Evolutionary conservation across 1,140 invertebrate species (phyloP).

Genomic region (Papilio polytes): DNA sequence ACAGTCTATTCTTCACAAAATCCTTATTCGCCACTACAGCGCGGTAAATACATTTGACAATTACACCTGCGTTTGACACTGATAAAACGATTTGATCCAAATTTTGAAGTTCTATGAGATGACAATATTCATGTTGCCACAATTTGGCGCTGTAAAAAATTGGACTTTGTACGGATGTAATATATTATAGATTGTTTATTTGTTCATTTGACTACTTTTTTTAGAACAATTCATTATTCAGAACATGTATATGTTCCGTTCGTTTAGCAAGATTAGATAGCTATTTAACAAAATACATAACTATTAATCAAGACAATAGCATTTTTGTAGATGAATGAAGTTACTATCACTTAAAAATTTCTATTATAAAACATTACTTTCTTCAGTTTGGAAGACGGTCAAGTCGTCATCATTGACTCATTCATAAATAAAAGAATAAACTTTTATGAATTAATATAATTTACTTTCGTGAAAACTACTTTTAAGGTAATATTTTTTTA

Average conservation of each 20-base stretch:
- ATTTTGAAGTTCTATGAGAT: not conserved
- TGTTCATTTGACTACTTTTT: not conserved
- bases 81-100: not conserved
- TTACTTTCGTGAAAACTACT: not conserved
- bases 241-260: too few species aligned
- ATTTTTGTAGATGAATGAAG: too few species aligned
- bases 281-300: not conserved
- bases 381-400: not conserved
- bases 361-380: not conserved
- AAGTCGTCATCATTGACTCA: too few species aligned
- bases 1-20: not conserved
- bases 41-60: conserved; percentile 27
- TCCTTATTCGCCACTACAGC: not conserved
- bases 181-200: not conserved
- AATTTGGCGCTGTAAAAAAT: not conserved
- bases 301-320: not conserved
- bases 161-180: not conserved
- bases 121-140: not conserved
- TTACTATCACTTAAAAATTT: too few species aligned
- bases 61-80: conserved; percentile 19
- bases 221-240: not conserved
- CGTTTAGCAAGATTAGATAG: not conserved
- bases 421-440: too few species aligned
- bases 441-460: too few species aligned
- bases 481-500: not conserved